Evolutionary conservation across 1,140 invertebrate genomes (phyloP), one percentile per base, ranked within the genome.

Genomic region (Cyclargus thomasi): DNA sequence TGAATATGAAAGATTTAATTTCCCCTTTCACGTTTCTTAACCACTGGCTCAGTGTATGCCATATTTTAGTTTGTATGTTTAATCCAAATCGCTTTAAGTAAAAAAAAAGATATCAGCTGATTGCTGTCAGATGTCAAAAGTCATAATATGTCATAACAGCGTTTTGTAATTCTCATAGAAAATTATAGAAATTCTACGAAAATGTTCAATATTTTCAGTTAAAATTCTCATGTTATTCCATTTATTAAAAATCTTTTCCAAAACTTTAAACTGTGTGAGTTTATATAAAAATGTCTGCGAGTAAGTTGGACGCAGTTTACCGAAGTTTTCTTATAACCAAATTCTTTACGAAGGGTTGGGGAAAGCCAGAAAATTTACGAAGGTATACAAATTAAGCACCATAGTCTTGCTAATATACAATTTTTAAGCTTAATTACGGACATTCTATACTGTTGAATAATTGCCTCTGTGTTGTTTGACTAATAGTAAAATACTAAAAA

Each of bases 281-380:
- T 47, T 14, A 14, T 0, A 47, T 47, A 0, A 89, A 73, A 78
- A 95, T 95, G 95, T 93, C 94, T 71, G 92, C 94, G 14, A 96
- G 95, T 83, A 93, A 93, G 77, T 90, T 98, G 74, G 98, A 99
- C 90, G 94, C 96, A 63, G 92, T 98, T 63, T 99, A 98, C 85
- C 92, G 98, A 77, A 95, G 95, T 82, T 93, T 99, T 80, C 91
- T 99, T 21, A 90, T 99, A 53, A 96, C 97, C 1, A 97, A 97
- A 87, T 98, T 99, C 88, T 99, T 99, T 83, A 96, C 95, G 0
- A 97, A 97, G 92, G 98, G 98, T 73, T 99, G 98, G 98, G 98
- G 98, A 7, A 95, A 96, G 76, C 97, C 98, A 7, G 95, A 98
- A 78, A 95, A 96, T 91, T 92, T 99, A 39, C 94, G 95, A 90